Percentiles rank a stretch among this genome's conserved stretches.
Evolutionary conservation across 2,113 vertebrate genomes (phyloP).

Genomic region (Chionodraco myersi): DNA sequence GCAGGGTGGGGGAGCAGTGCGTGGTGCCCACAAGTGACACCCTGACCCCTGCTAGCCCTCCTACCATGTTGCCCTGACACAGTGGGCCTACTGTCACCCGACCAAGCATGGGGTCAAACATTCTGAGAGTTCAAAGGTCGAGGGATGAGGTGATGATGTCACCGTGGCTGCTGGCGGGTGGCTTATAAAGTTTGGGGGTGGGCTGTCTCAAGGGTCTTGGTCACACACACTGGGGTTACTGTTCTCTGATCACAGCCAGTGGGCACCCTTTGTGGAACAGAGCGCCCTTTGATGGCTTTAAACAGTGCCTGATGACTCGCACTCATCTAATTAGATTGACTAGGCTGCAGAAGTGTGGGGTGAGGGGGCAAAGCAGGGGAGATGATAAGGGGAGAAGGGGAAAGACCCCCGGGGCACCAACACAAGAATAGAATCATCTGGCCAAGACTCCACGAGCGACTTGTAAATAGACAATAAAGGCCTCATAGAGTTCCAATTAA

Average conservation of each 20-base stretch:
- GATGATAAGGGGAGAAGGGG: slow-evolving; percentile 45
- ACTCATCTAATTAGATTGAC: slow-evolving; percentile 81
- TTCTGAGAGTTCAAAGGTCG: slow-evolving; percentile 73
- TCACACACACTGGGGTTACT: slow-evolving; percentile 74
- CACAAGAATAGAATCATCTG: slow-evolving; percentile 43
- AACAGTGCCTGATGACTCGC: slow-evolving; percentile 82
- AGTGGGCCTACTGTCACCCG: slow-evolving; percentile 77
- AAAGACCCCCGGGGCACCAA: slow-evolving; percentile 46
- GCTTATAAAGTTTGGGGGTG: slow-evolving; percentile 47
- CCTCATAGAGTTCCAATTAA: slow-evolving; percentile 14
- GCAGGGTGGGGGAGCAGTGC: slow-evolving; percentile 46
- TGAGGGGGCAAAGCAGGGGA: slow-evolving; percentile 35
- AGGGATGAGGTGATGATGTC: slow-evolving; percentile 81
- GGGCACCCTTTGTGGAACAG: slow-evolving; percentile 78
- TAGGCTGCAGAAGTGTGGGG: slow-evolving; percentile 64
- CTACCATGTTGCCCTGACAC: slow-evolving; percentile 54
- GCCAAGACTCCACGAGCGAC: slow-evolving; percentile 27
- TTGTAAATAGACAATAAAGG: slow-evolving; percentile 47
- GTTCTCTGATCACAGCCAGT: slow-evolving; percentile 77
- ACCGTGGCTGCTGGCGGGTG: slow-evolving; percentile 65
- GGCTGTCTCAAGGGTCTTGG: slow-evolving; percentile 63
- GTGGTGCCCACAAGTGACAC: slow-evolving; percentile 65
- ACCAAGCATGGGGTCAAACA: slow-evolving; percentile 72
- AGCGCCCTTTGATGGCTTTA: slow-evolving; percentile 81
- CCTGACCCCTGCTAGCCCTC: slow-evolving; percentile 65